Base-by-base conservation (phyloP, 2,888 invertebrate genomes). In the Tetragonula carbonaria region DNA sequence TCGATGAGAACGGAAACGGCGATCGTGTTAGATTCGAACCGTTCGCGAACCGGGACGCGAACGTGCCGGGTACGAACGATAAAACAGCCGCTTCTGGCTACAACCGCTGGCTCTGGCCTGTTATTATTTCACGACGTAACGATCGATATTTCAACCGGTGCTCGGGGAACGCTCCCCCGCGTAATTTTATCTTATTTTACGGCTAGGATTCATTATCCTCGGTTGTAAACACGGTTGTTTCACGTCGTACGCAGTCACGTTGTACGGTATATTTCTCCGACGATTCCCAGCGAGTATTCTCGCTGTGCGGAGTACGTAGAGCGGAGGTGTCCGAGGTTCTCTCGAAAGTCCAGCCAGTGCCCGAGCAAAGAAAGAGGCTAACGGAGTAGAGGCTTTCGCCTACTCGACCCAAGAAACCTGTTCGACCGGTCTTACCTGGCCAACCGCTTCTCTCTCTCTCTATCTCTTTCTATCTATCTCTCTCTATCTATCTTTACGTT, bases 341-440 rank as follows among this genome's bases (percentile, higher is more conserved):
- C 89, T 87, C 74, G 81, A 86, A 82, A 87, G 82, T 82, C 84
- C 89, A 81, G 82, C 80, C 84, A 83, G 63, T 63, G 82, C 59
- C 45, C 80, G 84, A 68, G 85, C 80, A 84, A 86, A 88, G 88
- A 88, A 89, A 87, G 87, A 90, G 92, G 91, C 91, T 93, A 93
- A 92, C 93, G 93, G 92, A 92, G 92, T 90, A 89, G 91, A 91
- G 91, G 89, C 92, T 92, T 92, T 93, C 92, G 93, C 93, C 93
- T 92, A 92, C 91, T 91, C 92, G 91, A 92, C 89, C 90, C 90
- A 90, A 90, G 90, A 92, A 93, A 94, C 94, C 93, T 91, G 93
- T 93, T 91, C 87, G 91, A 93, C 94, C 93, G 93, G 94, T 94
- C 91, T 91, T 90, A 86, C 91, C 88, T 87, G 91, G 88, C 87